phyloP scores from a whole-genome alignment of 2,888 invertebrate genomes.

The Ischnus inquisitorius region DNA sequence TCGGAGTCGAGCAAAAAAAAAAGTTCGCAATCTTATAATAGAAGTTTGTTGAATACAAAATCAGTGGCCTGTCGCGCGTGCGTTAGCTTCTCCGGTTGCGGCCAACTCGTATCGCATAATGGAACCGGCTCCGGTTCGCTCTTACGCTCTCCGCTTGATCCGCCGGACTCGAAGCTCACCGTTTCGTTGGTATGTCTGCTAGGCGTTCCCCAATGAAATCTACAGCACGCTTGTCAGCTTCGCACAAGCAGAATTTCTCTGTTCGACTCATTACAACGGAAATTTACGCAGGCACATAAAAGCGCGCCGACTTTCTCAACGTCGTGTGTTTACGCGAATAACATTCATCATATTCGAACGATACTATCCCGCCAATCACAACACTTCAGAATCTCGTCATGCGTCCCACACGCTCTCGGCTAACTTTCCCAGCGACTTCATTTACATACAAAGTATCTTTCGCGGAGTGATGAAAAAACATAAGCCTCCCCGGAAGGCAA shows the following conservation, averaged over 20 bases:
- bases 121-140: slow-evolving; percentile 70
- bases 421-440: not conserved
- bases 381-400: not conserved
- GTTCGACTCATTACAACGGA: not conserved
- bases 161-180: not conserved
- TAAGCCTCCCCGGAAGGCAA: not conserved
- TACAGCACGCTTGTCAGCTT: not conserved
- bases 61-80: slow-evolving; percentile 75
- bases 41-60: slow-evolving; percentile 82
- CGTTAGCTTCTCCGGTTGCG: slow-evolving; percentile 47
- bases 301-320: not conserved
- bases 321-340: not conserved
- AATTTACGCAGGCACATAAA: not conserved
- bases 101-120: slow-evolving; percentile 78
- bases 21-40: slow-evolving; percentile 81
- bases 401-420: not conserved
- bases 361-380: not conserved
- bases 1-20: slow-evolving; percentile 70
- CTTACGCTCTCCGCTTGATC: not conserved
- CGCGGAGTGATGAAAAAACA: not conserved
- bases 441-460: not conserved
- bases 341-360: slow-evolving; percentile 5
- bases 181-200: not conserved
- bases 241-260: not conserved
- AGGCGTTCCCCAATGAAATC: not conserved